Base-by-base conservation (phyloP, 2,888 invertebrate species). In the Amphipyra tragopoginis region DNA sequence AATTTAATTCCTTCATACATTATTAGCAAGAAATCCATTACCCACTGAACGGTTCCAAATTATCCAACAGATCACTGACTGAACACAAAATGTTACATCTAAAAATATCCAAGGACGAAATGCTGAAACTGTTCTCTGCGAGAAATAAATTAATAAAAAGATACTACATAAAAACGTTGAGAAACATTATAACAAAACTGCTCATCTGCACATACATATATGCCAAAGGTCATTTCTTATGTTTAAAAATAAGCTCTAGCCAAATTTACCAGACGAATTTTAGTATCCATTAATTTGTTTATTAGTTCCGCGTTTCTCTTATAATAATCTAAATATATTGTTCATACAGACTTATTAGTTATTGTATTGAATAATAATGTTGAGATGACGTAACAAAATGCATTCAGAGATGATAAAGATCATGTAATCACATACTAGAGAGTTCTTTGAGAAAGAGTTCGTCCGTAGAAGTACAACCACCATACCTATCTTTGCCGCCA, bases 81-180 rank as follows among this genome's bases (percentile, higher is more conserved):
- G 40, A 48, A 53, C 29, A 33, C 8, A 39, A 69, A 47, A 52
- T 36, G 8, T 33, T 49, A 29, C 53, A 38, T 54, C 51, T 55
- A 73, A 67, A 60, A 67, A 34, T 48, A 55, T 36, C 48, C 73
- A 77, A 74, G 68, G 74, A 50, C 55, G 8, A 42, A 39, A 43
- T 10, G 8, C 45, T 55, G 44, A 50, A 68, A 64, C 21, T 26
- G 29, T 29, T n/a, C 33, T 36, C 29, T 26, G 13, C 38, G 51
- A 21, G 21, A 21, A 21, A 21, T 21, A 2, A 21, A 21, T 21
- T 21, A 21, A 48, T 48, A 40, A 52, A 45, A 72, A 39, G 0
- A 72, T 55, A 50, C 43, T 49, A 36, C 1, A 50, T 48, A 48
- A 38, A 50, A 61, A 33, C 1, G 8, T 39, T 42, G 29, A 45